Evolutionary conservation across 2,888 invertebrate genomes (phyloP), one percentile per base, ranked within the genome.

Genomic region (Drosophila nigricruria): DNA sequence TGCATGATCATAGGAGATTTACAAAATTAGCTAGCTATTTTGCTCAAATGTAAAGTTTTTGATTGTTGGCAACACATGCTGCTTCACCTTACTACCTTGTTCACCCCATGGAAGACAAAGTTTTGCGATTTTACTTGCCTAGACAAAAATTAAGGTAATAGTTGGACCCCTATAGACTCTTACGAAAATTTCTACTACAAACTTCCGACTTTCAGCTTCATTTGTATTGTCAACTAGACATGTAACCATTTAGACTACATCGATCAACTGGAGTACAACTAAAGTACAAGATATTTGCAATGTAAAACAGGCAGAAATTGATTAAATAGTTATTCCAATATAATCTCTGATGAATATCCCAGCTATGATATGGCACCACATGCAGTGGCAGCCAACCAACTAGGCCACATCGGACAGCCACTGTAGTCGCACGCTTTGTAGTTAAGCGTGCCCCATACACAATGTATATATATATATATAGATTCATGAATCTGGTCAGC

Each of bases 381-480:
- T 34, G 30, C 50, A 34, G 14, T 23, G n/a, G 2, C 23, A 23
- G 20, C 3, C 30, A 49, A 12, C 14, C 62, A 50, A 0, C 6
- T 34, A 30, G 43, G 50, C 64, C 49, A 43, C 34, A 66, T 52
- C 43, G 34, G 27, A 27, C 52, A 45, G 52, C 67, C 63, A 32
- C 36, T 30, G 62, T 38, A 56, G 54, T 56, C 54, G 54, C 25
- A 43, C 56, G 20, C 54, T 30, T 54, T 60, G 23, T 18, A 32
- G 40, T 56, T 40, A 10, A 56, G 27, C 16, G 30, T 30, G 49
- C 30, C 8, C 34, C 18, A 5, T 10, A 27, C 8, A 16, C 50
- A 65, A 52, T 65, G 34, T 18, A 49, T 25, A 45, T 49, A 56
- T 67, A 40, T 68, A 20, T 16, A 36, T 53, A 53, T 53, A 53